Evolutionary conservation across 2,797 vertebrate species (phyloP).

Genomic region (Oreortyx pictus): DNA sequence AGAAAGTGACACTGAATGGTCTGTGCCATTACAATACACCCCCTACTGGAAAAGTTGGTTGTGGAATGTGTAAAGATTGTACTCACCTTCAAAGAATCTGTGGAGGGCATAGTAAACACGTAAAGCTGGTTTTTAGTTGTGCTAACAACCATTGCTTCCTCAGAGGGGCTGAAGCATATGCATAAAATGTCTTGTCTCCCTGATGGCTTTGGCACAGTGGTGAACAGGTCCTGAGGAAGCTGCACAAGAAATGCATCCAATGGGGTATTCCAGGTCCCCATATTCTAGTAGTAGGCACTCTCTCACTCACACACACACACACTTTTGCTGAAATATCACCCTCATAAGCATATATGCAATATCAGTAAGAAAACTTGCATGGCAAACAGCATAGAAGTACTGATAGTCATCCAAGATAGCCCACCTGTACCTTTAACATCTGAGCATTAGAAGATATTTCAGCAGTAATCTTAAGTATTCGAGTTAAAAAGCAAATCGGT

Average conservation of each 20-base stretch:
- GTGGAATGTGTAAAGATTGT: not conserved
- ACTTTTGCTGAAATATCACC: not conserved
- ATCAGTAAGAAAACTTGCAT: not conserved
- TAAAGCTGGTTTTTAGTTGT: slow-evolving; percentile 90
- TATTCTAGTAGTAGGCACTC: not conserved
- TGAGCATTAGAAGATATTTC: not conserved
- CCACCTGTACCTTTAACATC: not conserved
- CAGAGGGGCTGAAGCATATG: slow-evolving; percentile 92
- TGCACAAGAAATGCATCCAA: slow-evolving; percentile 63
- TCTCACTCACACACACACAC: not conserved
- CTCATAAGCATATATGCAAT: not conserved
- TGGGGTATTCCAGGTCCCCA: not conserved
- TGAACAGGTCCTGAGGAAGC: slow-evolving; percentile 85
- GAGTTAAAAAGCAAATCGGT: not conserved
- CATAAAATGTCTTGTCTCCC: slow-evolving; percentile 84
- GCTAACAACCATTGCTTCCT: slow-evolving; percentile 86
- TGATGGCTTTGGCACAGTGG: slow-evolving; percentile 76
- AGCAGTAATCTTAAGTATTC: not conserved
- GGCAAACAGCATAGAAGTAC: not conserved
- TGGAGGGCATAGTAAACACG: slow-evolving; percentile 83
- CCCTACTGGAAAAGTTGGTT: not conserved
- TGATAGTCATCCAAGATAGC: not conserved
- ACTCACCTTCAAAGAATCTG: slow-evolving; percentile 79
- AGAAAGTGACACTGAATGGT: not conserved
- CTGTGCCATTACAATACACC: not conserved